Percentiles rank a stretch among this genome's conserved stretches.
Conservation (phyloP, 2,888 invertebrate species). For the Macaria notata region DNA sequence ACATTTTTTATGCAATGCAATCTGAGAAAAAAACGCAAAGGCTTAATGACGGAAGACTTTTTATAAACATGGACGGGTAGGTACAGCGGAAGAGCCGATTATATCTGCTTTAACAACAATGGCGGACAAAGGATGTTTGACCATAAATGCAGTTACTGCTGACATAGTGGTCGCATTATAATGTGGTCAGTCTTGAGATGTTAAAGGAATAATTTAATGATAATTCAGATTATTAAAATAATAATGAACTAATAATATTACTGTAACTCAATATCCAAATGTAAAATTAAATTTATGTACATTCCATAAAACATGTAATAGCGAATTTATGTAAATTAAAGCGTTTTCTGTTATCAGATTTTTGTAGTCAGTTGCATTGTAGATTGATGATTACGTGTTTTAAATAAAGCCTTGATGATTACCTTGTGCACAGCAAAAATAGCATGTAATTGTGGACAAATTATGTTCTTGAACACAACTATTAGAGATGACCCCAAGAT, state of each 20-base stretch:
- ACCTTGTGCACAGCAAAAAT: conserved; percentile 1
- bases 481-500: not conserved
- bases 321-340: too few species aligned
- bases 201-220: too few species aligned
- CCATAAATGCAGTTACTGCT: not conserved
- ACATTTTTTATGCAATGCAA: conserved; percentile 20
- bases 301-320: not conserved
- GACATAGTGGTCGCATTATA: not conserved
- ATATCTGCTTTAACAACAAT: conserved; percentile 18
- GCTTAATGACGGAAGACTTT: conserved; percentile 30
- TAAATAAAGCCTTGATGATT: not conserved
- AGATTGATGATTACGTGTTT: not conserved
- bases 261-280: too few species aligned
- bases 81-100: conserved; percentile 8
- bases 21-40: conserved; percentile 15
- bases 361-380: too few species aligned
- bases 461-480: not conserved
- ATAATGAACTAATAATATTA: too few species aligned
- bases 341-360: too few species aligned
- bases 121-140: conserved; percentile 10
- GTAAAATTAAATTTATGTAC: too few species aligned
- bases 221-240: too few species aligned
- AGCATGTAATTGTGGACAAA: conserved; percentile 6
- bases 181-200: too few species aligned
- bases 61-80: conserved; percentile 22